These are phyloP conservation scores for Artemia franciscana DNA, from an alignment of 1,140 invertebrate genomes.

Conservation along the genomic window DNA sequence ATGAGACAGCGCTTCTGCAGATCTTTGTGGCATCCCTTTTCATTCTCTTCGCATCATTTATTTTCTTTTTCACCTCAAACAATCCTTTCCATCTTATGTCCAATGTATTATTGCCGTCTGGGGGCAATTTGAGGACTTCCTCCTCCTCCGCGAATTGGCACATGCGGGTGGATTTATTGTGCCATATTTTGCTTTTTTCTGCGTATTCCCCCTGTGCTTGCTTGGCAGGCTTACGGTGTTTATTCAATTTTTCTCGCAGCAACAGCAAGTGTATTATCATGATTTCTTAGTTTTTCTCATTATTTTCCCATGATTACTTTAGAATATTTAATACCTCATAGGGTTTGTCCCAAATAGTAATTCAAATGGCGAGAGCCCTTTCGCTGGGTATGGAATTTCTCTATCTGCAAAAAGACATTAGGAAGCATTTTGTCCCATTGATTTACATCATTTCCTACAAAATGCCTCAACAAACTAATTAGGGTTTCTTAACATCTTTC, in stretches of 20 bases:
- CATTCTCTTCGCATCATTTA: neutral
- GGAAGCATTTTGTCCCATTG: slow-evolving; percentile 3
- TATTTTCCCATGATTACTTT: neutral
- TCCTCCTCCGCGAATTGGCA: neutral
- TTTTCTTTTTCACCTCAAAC: neutral
- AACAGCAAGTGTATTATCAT: neutral
- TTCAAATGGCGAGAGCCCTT: neutral
- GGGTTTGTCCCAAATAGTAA: neutral
- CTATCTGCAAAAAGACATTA: slow-evolving; percentile 7
- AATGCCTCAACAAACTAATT: slow-evolving; percentile 5
- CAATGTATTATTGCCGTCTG: neutral
- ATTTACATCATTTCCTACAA: neutral
- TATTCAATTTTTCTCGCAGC: neutral
- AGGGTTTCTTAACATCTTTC: slow-evolving; percentile 8
- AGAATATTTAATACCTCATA: neutral
- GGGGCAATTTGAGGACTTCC: neutral
- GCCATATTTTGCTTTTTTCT: neutral
- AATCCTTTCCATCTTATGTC: neutral
- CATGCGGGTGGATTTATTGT: neutral
- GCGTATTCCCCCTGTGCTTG: neutral
- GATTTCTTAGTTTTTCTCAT: neutral
- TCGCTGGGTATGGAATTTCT: neutral
- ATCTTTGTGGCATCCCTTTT: neutral
- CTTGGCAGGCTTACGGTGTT: neutral
- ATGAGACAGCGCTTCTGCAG: too few species aligned